Conservation (phyloP, 2,888 invertebrate species). For the Piscicola geometra region DNA sequence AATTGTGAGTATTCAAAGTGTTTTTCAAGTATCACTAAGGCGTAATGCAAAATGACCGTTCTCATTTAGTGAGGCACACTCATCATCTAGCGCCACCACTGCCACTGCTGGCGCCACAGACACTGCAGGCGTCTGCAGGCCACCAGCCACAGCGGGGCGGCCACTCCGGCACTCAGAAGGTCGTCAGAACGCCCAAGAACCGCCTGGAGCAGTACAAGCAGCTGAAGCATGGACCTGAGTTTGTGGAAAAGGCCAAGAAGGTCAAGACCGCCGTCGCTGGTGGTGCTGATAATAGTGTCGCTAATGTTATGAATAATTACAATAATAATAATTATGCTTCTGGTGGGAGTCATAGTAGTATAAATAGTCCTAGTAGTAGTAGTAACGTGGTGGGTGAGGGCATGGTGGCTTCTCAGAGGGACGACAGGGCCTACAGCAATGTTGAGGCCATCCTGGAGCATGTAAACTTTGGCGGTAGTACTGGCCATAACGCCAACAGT, state of each 20-base stretch:
- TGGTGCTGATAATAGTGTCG: background rate
- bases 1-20: too few species aligned
- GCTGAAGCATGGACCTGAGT: constrained; percentile 37
- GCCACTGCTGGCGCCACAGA: too few species aligned
- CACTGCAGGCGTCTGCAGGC: too few species aligned
- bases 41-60: too few species aligned
- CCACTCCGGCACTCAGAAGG: constrained; percentile 4
- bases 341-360: background rate
- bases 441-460: background rate
- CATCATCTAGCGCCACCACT: too few species aligned
- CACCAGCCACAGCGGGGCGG: background rate
- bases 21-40: too few species aligned
- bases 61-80: too few species aligned
- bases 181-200: constrained; percentile 35
- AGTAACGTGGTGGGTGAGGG: background rate
- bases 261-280: background rate
- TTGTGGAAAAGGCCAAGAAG: constrained; percentile 31
- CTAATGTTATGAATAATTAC: background rate
- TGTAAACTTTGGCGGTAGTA: too few species aligned
- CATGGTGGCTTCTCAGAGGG: background rate
- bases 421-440: background rate
- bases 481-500: too few species aligned
- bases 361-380: background rate
- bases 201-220: constrained; percentile 35
- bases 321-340: background rate